Base-by-base conservation (phyloP, 2,113 vertebrate genomes). In the Seriola quinqueradiata region DNA sequence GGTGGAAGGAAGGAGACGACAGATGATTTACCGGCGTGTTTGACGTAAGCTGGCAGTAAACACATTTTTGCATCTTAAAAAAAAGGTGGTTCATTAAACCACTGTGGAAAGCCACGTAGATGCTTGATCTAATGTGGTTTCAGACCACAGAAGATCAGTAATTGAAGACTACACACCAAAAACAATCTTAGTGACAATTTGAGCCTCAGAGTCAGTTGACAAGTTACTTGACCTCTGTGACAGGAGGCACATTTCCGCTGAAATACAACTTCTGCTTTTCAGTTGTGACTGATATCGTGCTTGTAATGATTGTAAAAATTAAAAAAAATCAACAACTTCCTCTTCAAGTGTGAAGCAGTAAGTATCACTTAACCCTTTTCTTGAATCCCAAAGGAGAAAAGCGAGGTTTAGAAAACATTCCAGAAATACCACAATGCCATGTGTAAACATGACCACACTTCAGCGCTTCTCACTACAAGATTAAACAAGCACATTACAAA, bases 401-500 rank as follows among this genome's bases (percentile, higher is more conserved):
- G 19, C 5, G 32, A 17, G 60, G n/a, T 57, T 44, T 57, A 38
- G 59, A 84, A 82, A 81, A 82, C 82, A 90, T 91, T 87, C 86
- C 81, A 70, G 60, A 58, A 71, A 90, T 79, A 55, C 76, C 81
- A 69, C n/a, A 8, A 34, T 4, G 32, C 40, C n/a, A 38, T 48
- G 82, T 1, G 16, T 70, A 79, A 85, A 87, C 70, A 87, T 12
- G 23, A 57, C 46, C 70, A 64, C 75, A 65, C 65, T 58, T 65
- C 19, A 57, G 23, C 17, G 16, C 21, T 34, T 23, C 48, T 21
- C 17, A 42, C 67, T 42, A 50, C 36, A 61, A 34, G 57, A 78
- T 73, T 12, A 14, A 25, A 55, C 59, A 52, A 21, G 28, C 42
- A 13, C 23, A 14, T 61, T 2, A 32, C 16, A 75, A 59, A 66